Conservation (phyloP, 2,888 invertebrate species). For the Conomelus anceps region DNA sequence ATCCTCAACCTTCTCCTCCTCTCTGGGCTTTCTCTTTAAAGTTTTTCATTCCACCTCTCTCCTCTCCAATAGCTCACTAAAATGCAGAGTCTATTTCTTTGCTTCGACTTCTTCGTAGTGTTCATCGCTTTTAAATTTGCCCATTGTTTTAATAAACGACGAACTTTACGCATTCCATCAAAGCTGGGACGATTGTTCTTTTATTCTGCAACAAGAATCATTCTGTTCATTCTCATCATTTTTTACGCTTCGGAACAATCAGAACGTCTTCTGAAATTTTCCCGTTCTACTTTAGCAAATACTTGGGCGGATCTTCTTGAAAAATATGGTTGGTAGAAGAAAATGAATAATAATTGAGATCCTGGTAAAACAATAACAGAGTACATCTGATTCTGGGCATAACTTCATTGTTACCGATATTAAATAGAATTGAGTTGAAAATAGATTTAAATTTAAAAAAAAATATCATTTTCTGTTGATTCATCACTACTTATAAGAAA, state of each 20-base stretch:
- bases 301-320: too few species aligned
- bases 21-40: not conserved
- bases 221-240: not conserved
- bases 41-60: not conserved
- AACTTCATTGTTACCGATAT: too few species aligned
- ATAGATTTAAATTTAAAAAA: too few species aligned
- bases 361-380: too few species aligned
- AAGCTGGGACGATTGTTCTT: not conserved
- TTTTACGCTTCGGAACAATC: not conserved
- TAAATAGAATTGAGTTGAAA: too few species aligned
- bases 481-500: too few species aligned
- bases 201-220: not conserved
- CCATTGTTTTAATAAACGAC: not conserved
- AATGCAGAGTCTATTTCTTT: not conserved
- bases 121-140: not conserved
- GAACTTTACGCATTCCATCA: not conserved
- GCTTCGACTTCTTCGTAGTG: not conserved
- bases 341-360: too few species aligned
- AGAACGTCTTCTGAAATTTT: too few species aligned
- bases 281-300: not conserved
- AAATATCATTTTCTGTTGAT: too few species aligned
- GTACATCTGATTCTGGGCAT: too few species aligned
- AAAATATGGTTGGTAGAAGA: too few species aligned
- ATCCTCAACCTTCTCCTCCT: not conserved
- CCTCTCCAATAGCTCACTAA: not conserved